Percentiles rank a stretch among this genome's conserved stretches.
Evolutionary conservation across 2,797 vertebrate genomes (phyloP).

Genomic region (Syngnathus acus): DNA sequence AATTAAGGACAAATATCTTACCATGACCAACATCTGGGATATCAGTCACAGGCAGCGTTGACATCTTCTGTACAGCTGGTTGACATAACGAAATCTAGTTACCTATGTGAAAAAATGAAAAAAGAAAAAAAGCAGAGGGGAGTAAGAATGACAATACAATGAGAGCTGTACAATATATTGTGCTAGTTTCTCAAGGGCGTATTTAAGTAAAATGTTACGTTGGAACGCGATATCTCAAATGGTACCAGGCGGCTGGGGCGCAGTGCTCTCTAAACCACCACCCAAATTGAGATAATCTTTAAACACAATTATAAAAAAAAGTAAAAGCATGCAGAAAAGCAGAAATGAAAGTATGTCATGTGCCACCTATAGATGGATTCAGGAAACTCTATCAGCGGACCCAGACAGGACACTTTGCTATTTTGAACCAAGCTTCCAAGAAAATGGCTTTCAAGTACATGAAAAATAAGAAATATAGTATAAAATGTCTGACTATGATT

Average conservation of each 20-base stretch:
- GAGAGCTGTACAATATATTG: neutral
- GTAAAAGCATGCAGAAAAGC: conserved; percentile 35
- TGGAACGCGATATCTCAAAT: neutral
- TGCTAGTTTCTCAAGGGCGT: neutral
- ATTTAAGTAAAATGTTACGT: neutral
- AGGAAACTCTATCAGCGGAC: conserved; percentile 28
- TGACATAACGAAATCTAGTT: conserved; percentile 75
- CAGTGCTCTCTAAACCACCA: neutral
- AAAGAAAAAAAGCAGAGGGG: neutral
- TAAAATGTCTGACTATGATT: neutral
- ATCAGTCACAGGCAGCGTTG: conserved; percentile 75
- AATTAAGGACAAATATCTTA: conserved; percentile 42
- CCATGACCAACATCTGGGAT: conserved; percentile 79
- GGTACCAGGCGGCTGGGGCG: no score
- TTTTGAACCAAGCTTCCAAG: conserved; percentile 23
- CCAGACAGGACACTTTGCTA: conserved; percentile 19
- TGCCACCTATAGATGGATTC: conserved; percentile 28
- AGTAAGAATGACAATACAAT: neutral
- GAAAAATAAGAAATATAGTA: neutral
- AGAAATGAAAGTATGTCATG: conserved; percentile 63
- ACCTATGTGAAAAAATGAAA: conserved; percentile 44
- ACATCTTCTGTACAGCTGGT: conserved; percentile 79
- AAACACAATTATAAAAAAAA: neutral
- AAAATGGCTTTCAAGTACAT: neutral
- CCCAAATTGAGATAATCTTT: neutral